Percentiles rank a stretch among this genome's conserved stretches.
phyloP scores from a whole-genome alignment of 2,888 invertebrate species.

The Perizoma flavofasciatum region DNA sequence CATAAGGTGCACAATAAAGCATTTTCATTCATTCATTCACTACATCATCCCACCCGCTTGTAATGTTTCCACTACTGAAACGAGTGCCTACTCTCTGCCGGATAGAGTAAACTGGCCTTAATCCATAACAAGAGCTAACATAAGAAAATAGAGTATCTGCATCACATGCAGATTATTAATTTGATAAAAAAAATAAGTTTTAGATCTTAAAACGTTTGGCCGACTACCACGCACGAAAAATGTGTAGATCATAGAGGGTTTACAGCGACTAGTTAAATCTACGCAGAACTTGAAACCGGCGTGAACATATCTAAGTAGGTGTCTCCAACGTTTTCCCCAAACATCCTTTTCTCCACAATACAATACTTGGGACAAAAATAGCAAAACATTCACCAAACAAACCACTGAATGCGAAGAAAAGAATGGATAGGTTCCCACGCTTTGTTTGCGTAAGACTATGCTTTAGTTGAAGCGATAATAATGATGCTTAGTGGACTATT shows the following conservation, averaged over 20 bases:
- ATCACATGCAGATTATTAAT: too few relatives aligned
- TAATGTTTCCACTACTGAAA: not conserved
- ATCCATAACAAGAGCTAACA: too few relatives aligned
- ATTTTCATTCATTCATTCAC: too few relatives aligned
- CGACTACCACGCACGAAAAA: too few relatives aligned
- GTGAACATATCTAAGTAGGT: too few relatives aligned
- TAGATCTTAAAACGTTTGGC: too few relatives aligned
- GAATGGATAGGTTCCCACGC: conserved; percentile 25
- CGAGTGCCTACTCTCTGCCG: not conserved
- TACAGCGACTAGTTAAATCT: too few relatives aligned
- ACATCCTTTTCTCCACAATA: conserved; percentile 10
- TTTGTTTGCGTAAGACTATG: conserved; percentile 14
- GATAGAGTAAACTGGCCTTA: not conserved
- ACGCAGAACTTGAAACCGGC: too few relatives aligned
- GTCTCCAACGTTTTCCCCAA: not conserved
- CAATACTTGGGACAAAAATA: conserved; percentile 16
- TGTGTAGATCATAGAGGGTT: too few relatives aligned
- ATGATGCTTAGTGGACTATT: not conserved
- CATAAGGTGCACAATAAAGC: too few relatives aligned
- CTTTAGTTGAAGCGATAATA: conserved; percentile 3
- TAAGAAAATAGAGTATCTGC: too few relatives aligned
- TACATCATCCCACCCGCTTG: not conserved
- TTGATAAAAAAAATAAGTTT: too few relatives aligned
- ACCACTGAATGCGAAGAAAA: conserved; percentile 23
- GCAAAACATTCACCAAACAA: conserved; percentile 27